Base-by-base conservation (phyloP, 2,113 vertebrate species). In the Microtus montanus region DNA sequence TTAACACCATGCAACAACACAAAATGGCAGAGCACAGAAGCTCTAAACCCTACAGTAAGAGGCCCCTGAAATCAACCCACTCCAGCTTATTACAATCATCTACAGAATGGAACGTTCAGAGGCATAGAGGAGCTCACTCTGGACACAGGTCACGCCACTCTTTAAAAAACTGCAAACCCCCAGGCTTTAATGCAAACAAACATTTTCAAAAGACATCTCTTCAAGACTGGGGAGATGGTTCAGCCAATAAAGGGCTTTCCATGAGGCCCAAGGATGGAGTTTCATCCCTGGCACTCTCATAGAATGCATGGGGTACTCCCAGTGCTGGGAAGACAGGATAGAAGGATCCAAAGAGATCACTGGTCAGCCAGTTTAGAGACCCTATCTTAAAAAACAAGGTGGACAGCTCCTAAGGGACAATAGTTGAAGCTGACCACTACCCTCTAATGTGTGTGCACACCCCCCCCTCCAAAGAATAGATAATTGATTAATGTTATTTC, bases 91-190 rank as follows among this genome's bases (percentile, higher is more conserved):
- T 71, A 90, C 22, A 28, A 24, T 79, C 35, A 38, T 49, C 30
- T 15, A 7, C 49, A 13, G 30, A 74, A 68, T 15, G 38, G 22
- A 15, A 84, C 78, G 68, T 58, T 61, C 88, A 79, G 70, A 83
- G 24, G 90, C 52, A 4, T 13, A 28, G 71, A 52, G 19, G 70
- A 71, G 17, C 33, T 61, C 54, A 22, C n/a, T 17, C 3, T 19
- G 5, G 24, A 30, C 85, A 54, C 4, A 33, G 82, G 41, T 10
- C 15, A 35, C 20, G 38, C 2, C n/a, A 63, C 41, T 75, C 77
- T 90, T 77, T 14, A 58, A 49, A 41, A 91, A 90, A 96, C 71
- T 15, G 68, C n/a, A 88, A 90, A 33, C 61, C 30, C 85, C 28
- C 70, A 49, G 47, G 79, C 58, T 54, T 26, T 35, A 61, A 22